Evolutionary conservation across 2,113 vertebrate genomes (phyloP).

Genomic region (Atlantisia rogersi): DNA sequence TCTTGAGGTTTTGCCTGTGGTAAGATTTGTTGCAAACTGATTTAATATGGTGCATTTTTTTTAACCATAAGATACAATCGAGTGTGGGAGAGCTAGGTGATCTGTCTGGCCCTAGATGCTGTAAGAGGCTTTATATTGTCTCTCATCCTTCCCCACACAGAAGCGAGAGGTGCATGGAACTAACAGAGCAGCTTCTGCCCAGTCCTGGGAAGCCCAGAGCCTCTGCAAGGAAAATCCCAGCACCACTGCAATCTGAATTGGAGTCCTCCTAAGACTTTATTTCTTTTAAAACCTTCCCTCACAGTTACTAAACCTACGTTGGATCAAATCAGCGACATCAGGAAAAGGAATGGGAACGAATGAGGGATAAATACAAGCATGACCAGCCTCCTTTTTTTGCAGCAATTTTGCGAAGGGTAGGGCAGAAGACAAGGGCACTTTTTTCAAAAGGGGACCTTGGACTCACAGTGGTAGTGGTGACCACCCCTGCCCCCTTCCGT

Average conservation of each 20-base stretch:
- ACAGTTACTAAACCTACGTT: background rate
- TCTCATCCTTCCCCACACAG: background rate
- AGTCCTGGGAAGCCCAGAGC: background rate
- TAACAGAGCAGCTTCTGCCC: background rate
- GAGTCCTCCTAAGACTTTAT: background rate
- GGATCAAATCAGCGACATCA: background rate
- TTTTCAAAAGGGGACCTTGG: background rate
- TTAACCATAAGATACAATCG: constrained; percentile 7
- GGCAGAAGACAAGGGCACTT: background rate
- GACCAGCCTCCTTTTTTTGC: background rate
- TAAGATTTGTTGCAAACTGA: background rate
- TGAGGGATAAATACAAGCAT: constrained; percentile 4
- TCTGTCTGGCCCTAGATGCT: background rate
- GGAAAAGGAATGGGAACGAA: background rate
- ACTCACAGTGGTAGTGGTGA: background rate
- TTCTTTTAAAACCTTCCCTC: constrained; percentile 8
- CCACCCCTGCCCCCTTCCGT: background rate
- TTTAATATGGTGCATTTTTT: background rate
- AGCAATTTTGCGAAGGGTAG: background rate
- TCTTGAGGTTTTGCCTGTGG: constrained; percentile 36
- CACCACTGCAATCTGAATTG: background rate
- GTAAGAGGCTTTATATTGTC: background rate
- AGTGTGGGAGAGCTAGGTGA: background rate
- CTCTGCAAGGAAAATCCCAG: background rate
- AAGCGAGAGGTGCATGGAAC: background rate